phyloP scores from a whole-genome alignment of 2,113 vertebrate genomes.

The Pluvianellus socialis region DNA sequence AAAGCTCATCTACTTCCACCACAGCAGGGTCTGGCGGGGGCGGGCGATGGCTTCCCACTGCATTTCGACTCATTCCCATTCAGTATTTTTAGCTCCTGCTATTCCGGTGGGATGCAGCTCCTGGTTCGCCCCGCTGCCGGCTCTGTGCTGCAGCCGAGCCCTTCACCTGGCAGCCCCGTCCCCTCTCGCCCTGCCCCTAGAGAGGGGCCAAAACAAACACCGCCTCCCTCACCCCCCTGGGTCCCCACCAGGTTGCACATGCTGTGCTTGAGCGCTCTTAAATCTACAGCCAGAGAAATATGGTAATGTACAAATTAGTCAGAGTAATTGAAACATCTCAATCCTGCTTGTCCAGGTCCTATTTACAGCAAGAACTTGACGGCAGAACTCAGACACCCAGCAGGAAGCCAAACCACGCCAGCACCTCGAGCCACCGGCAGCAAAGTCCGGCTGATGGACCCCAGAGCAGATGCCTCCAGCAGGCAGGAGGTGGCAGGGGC shows the following conservation, averaged over 20 bases:
- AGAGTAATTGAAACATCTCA: background rate
- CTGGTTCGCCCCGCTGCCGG: background rate
- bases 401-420: background rate
- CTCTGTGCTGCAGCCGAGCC: background rate
- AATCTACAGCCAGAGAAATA: background rate
- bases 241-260: background rate
- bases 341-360: background rate
- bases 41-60: background rate
- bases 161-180: background rate
- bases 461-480: rapidly evolving
- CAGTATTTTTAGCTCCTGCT: background rate
- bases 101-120: background rate
- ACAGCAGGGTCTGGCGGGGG: background rate
- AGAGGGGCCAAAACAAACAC: background rate
- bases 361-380: background rate
- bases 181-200: background rate
- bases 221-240: background rate
- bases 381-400: background rate
- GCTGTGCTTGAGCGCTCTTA: background rate
- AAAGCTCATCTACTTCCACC: background rate
- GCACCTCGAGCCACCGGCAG: rapidly evolving
- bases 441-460: rapidly evolving
- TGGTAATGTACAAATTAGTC: background rate
- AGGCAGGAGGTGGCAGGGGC: background rate
- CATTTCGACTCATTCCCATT: background rate